Conservation (phyloP, 1,140 invertebrate genomes). For the Agrilus planipennis region DNA sequence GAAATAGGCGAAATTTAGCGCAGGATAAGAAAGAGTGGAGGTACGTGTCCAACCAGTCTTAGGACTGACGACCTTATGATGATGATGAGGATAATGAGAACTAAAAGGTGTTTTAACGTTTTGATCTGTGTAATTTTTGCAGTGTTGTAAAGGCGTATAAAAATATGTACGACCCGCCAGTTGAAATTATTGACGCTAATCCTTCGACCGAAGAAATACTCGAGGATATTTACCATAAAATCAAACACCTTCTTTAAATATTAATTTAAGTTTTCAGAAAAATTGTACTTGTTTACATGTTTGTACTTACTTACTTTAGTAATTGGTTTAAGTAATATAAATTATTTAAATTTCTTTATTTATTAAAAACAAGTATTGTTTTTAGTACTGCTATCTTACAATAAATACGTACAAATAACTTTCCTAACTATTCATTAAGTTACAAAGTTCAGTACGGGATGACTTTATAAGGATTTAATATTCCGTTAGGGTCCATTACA, state of each 20-base stretch:
- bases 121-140: no score
- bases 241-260: no score
- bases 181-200: constrained; percentile 5
- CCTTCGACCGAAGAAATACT: neutral
- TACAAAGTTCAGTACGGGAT: constrained; percentile 34
- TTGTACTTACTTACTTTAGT: neutral
- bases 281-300: no score
- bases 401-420: neutral
- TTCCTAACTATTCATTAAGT: neutral
- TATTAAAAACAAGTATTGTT: neutral
- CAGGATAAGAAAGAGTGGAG: no score
- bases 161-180: constrained; percentile 3
- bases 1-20: no score
- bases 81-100: no score
- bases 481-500: constrained; percentile 82
- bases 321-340: neutral
- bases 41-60: no score
- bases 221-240: neutral
- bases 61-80: no score
- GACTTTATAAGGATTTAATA: constrained; percentile 94
- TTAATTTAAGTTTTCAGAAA: no score
- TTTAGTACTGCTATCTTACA: neutral
- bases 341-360: neutral
- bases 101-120: no score
- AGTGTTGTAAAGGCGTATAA: constrained; percentile 3